Evolutionary conservation across 2,888 invertebrate species (phyloP), one percentile per base, ranked within the genome.

Genomic region (Agrochola lota): DNA sequence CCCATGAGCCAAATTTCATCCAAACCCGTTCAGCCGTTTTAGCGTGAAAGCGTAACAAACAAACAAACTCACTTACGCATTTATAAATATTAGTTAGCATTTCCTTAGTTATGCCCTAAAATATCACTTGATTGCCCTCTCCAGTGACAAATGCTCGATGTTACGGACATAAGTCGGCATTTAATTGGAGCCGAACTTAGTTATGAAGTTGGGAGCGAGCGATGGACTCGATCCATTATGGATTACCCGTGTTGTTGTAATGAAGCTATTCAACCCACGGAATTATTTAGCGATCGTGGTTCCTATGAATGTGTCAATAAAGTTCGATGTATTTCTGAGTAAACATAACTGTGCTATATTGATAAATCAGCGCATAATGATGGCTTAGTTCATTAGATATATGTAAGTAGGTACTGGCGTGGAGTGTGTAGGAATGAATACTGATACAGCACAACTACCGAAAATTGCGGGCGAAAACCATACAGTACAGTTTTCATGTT

Each of bases 161-260:
- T 87, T 77, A 77, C 78, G 46, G 73, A 82, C 67, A 83, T 89
- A 94, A 94, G 94, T 92, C 92, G 88, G 91, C 90, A 88, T 94
- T 93, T 94, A 94, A 95, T 94, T 94, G 92, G 89, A 89, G 87
- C 84, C 79, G 83, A 94, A 95, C 91, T 93, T 90, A 92, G 93
- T 94, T 94, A 92, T 85, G 72, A 84, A 91, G 86, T 93, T 91
- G 71, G 82, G 60, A 83, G 87, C 89, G 77, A 80, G 85, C 89
- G 89, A 89, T 89, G 88, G 91, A 91, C 87, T 89, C 88, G 77
- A 92, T 94, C 91, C 90, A 93, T 94, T 93, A 94, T 95, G 92
- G 92, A 93, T 93, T 91, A 91, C 89, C 90, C 90, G 88, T 91
- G 91, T 90, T 87, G 90, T 91, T 89, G 90, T 95, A 94, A 95